These are phyloP conservation scores for Cyclura pinguis DNA, from an alignment of 2,797 vertebrate genomes.

Conservation along the genomic window DNA sequence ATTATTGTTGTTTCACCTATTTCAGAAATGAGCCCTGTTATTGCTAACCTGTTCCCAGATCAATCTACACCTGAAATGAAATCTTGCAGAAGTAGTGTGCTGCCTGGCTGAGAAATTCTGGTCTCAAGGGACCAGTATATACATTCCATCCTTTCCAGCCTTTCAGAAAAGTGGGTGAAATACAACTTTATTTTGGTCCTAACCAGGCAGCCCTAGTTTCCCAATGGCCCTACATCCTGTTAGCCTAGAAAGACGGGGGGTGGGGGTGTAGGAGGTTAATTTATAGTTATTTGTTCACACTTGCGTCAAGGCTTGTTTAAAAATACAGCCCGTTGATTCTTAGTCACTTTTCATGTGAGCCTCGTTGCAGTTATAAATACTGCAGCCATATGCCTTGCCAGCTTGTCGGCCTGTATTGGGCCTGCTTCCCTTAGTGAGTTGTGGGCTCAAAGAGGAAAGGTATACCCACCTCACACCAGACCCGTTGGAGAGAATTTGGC, in stretches of 20 bases:
- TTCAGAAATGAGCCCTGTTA: neutral
- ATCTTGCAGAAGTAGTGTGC: neutral
- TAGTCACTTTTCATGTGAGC: conserved; percentile 77
- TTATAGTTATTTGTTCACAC: conserved; percentile 63
- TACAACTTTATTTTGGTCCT: neutral
- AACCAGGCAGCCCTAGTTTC: conserved; percentile 18
- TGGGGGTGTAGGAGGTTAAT: conserved; percentile 20
- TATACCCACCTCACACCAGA: neutral
- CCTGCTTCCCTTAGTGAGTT: conserved; percentile 9
- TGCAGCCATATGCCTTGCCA: conserved; percentile 69
- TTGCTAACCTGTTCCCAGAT: neutral
- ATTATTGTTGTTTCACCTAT: neutral
- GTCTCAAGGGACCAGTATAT: neutral
- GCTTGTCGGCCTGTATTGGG: neutral
- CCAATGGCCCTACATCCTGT: neutral
- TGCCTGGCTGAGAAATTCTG: neutral
- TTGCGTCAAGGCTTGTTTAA: conserved; percentile 74
- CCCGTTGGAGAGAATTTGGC: neutral
- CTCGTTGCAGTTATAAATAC: conserved; percentile 74
- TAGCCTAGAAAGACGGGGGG: neutral
- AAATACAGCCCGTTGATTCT: conserved; percentile 72
- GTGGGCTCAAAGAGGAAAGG: neutral
- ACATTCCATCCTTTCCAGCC: neutral
- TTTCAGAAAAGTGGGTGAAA: conserved; percentile 15
- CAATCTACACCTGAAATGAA: neutral